Conservation (phyloP, 2,113 vertebrate genomes). For the Ornithorhynchus anatinus region DNA sequence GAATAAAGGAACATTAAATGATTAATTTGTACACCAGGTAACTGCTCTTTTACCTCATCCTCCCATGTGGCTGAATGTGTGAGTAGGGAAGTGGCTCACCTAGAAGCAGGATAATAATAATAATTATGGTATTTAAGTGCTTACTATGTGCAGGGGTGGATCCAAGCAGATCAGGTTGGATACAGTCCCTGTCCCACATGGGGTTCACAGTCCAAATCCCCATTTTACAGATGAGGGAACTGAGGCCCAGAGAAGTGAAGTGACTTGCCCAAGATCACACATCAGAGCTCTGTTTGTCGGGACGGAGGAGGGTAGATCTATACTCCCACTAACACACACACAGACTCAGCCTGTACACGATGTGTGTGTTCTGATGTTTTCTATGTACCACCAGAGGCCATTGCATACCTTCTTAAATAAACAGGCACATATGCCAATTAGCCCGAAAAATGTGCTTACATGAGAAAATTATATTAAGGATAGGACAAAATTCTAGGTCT, state of each 20-base stretch:
- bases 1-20: slow-evolving; percentile 69
- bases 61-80: slow-evolving; percentile 35
- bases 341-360: neutral
- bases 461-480: neutral
- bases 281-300: neutral
- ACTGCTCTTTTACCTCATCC: slow-evolving; percentile 48
- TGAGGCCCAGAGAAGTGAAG: too few relatives aligned
- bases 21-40: slow-evolving; percentile 58
- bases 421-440: neutral
- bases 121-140: too few relatives aligned
- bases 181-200: too few relatives aligned
- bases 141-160: too few relatives aligned
- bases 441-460: rapidly evolving
- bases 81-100: slow-evolving; percentile 49
- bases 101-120: too few relatives aligned
- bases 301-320: neutral
- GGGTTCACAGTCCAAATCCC: too few relatives aligned
- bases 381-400: neutral
- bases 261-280: too few relatives aligned
- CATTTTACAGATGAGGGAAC: too few relatives aligned
- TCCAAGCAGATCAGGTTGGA: too few relatives aligned
- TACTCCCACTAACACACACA: neutral
- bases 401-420: neutral
- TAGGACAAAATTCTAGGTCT: neutral
- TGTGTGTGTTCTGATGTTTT: neutral